Evolutionary conservation across 2,113 vertebrate genomes (phyloP).

Genomic region (Thalassarche chlororhynchos): DNA sequence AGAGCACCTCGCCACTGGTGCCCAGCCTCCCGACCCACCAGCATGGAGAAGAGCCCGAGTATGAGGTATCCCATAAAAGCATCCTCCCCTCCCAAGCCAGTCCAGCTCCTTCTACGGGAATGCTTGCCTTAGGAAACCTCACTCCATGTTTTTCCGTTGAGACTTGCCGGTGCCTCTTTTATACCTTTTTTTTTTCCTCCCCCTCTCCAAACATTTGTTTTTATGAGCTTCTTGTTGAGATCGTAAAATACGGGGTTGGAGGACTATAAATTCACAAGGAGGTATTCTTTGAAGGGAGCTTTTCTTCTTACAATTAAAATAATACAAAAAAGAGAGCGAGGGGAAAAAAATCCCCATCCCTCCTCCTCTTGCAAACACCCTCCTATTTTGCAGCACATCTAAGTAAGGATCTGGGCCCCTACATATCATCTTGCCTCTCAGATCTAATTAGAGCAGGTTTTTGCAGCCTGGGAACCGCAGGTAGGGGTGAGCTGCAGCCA

Average conservation of each 20-base stretch:
- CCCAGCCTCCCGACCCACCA: background rate
- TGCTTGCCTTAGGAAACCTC: constrained; percentile 15
- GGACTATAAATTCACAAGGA: constrained; percentile 32
- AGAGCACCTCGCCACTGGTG: background rate
- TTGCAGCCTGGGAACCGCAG: background rate
- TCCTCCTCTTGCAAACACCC: background rate
- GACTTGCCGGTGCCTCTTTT: constrained; percentile 54
- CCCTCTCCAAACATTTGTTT: background rate
- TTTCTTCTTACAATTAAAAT: background rate
- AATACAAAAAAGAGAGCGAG: background rate
- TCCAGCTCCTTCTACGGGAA: background rate
- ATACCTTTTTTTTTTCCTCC: background rate
- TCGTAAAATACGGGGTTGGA: constrained; percentile 56
- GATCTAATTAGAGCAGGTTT: background rate
- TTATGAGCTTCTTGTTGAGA: constrained; percentile 68
- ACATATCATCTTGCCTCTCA: background rate
- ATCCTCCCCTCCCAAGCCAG: background rate
- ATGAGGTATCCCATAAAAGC: background rate
- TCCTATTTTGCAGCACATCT: background rate
- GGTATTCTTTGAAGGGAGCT: background rate
- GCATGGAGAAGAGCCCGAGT: rapidly evolving
- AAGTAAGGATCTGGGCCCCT: background rate
- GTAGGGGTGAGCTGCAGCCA: background rate
- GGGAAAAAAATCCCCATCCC: background rate
- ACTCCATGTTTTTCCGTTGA: background rate